These are phyloP conservation scores for Poecilia gillii DNA, from an alignment of 2,797 vertebrate genomes.

Conservation along the genomic window DNA sequence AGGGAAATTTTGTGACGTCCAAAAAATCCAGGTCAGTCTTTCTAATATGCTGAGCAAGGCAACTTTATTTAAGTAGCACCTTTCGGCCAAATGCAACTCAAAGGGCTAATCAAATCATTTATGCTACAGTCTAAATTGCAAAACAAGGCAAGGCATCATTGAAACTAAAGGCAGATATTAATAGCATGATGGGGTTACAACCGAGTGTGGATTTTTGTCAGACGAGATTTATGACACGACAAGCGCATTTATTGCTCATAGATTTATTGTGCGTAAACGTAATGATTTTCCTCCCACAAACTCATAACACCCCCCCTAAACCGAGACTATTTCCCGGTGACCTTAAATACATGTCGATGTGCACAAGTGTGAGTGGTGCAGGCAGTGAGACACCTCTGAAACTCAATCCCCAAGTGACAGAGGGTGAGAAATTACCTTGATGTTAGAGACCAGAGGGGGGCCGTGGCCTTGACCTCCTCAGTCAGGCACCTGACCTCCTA, in stretches of 20 bases:
- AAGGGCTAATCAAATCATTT: background rate
- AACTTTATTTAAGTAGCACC: too few relatives aligned
- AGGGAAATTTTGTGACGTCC: background rate
- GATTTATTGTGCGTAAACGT: background rate
- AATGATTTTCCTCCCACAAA: background rate
- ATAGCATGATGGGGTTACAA: background rate
- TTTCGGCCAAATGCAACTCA: too few relatives aligned
- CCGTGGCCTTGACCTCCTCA: slow-evolving; percentile 68
- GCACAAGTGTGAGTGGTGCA: slow-evolving; percentile 16
- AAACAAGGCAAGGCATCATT: background rate
- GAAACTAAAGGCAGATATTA: background rate
- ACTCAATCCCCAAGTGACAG: slow-evolving; percentile 64
- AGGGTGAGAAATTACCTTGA: slow-evolving; percentile 71
- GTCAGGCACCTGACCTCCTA: slow-evolving; percentile 50
- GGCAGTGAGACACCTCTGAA: slow-evolving; percentile 46
- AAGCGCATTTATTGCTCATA: background rate
- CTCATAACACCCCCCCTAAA: slow-evolving; percentile 8
- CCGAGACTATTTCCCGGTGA: slow-evolving; percentile 23
- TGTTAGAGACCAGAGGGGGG: slow-evolving; percentile 60
- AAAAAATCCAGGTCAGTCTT: background rate
- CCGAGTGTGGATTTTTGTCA: background rate
- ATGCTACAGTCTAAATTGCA: background rate
- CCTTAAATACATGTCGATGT: slow-evolving; percentile 20
- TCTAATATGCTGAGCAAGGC: background rate
- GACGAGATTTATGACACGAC: background rate